phyloP scores from a whole-genome alignment of 92 coral and sea anemone species.

The Scolanthus callimorphus region DNA sequence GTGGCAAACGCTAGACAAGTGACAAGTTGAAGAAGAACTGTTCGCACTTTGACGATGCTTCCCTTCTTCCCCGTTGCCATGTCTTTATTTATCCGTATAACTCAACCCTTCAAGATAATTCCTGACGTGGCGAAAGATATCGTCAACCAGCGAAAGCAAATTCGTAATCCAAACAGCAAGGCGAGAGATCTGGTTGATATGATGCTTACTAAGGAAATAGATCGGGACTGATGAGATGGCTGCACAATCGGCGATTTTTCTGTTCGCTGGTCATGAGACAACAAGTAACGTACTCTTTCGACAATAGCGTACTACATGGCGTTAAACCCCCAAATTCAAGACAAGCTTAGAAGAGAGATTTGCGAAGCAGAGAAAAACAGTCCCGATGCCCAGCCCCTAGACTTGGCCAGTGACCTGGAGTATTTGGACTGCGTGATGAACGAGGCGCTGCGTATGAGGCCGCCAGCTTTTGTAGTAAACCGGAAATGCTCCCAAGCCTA shows the following conservation, averaged over 20 bases:
- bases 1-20: too few species aligned
- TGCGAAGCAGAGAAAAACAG: constrained; percentile 12
- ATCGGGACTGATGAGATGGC: too few species aligned
- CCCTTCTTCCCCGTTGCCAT: too few species aligned
- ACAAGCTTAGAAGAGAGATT: constrained; percentile 29
- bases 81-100: too few species aligned
- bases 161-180: too few species aligned
- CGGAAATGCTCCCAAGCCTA: constrained; percentile 10
- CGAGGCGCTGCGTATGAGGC: constrained; percentile 10
- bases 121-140: too few species aligned
- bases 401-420: constrained; percentile 3
- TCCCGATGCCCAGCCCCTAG: background rate
- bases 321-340: constrained; percentile 46
- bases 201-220: too few species aligned
- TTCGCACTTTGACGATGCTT: too few species aligned
- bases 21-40: too few species aligned
- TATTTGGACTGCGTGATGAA: constrained; percentile 18
- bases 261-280: constrained; percentile 46
- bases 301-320: constrained; percentile 31
- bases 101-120: too few species aligned
- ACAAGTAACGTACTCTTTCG: constrained; percentile 21
- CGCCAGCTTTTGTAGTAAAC: background rate
- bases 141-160: too few species aligned
- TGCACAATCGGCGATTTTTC: constrained; percentile 29
- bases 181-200: too few species aligned